phyloP scores from a whole-genome alignment of 92 coral and sea anemone species.

The Epizoanthus stellaris region DNA sequence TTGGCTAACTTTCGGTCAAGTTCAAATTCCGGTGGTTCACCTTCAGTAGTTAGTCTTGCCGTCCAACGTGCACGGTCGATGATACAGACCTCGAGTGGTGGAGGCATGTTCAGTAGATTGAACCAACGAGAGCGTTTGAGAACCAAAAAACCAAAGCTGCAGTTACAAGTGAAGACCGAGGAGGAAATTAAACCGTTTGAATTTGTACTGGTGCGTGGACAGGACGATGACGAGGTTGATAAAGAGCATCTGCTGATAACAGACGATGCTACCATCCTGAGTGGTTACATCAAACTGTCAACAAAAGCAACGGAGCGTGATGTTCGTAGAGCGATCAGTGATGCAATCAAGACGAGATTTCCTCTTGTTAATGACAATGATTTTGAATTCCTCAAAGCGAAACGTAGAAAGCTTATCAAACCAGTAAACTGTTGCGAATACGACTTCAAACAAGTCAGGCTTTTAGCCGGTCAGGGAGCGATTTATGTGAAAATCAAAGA shows the following conservation, averaged over 20 bases:
- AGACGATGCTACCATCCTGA: constrained; percentile 44
- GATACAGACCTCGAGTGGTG: constrained; percentile 38
- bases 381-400: constrained; percentile 47
- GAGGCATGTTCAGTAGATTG: constrained; percentile 49
- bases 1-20: background rate
- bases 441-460: constrained; percentile 57
- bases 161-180: background rate
- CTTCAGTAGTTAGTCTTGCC: constrained; percentile 45
- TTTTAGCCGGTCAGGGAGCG: constrained; percentile 59
- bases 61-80: constrained; percentile 61
- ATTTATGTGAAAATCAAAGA: constrained; percentile 43
- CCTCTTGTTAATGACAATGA: constrained; percentile 53
- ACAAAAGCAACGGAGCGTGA: constrained; percentile 37
- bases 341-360: constrained; percentile 56
- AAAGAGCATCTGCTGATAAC: constrained; percentile 21
- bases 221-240: constrained; percentile 38
- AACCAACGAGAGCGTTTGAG: constrained; percentile 51
- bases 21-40: constrained; percentile 26
- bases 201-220: constrained; percentile 46
- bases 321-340: constrained; percentile 30
- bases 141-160: constrained; percentile 27
- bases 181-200: constrained; percentile 58
- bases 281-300: constrained; percentile 59
- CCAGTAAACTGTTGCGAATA: constrained; percentile 53
- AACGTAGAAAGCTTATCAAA: constrained; percentile 48